These are phyloP conservation scores for Sarcophaga peregrina DNA, from an alignment of 1,140 invertebrate species.

Conservation along the genomic window DNA sequence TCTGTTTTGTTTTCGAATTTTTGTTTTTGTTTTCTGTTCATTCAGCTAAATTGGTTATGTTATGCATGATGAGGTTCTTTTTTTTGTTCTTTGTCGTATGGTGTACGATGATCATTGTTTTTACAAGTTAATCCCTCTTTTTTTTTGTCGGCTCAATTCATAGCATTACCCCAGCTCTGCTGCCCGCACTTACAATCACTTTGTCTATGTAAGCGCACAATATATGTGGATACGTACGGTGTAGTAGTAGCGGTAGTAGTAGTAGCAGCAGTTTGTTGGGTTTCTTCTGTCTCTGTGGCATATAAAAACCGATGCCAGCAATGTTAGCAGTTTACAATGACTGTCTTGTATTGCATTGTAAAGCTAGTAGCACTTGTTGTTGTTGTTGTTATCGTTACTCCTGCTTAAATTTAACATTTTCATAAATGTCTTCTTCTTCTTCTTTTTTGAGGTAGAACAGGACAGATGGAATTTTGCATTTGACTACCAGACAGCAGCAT, in stretches of 20 bases:
- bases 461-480: constrained; percentile 7
- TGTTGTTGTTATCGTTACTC: background rate
- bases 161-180: background rate
- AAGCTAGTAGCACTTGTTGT: no score
- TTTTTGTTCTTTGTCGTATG: background rate
- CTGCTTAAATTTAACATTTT: background rate
- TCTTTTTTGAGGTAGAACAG: background rate
- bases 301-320: background rate
- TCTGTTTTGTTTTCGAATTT: no score
- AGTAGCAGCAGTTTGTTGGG: no score
- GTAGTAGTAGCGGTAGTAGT: no score
- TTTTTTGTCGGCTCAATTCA: constrained; percentile 19
- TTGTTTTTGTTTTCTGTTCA: no score
- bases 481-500: background rate
- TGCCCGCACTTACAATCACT: background rate
- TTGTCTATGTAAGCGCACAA: background rate
- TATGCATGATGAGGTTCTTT: no score
- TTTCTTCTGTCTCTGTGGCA: background rate
- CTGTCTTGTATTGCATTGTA: no score
- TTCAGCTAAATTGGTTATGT: no score
- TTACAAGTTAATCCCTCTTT: constrained; percentile 22
- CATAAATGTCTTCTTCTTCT: background rate
- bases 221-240: no score
- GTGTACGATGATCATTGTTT: constrained; percentile 10
- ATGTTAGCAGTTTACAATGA: background rate